Conservation (phyloP, 1,140 invertebrate species). For the Alviniconcha marisindica region DNA sequence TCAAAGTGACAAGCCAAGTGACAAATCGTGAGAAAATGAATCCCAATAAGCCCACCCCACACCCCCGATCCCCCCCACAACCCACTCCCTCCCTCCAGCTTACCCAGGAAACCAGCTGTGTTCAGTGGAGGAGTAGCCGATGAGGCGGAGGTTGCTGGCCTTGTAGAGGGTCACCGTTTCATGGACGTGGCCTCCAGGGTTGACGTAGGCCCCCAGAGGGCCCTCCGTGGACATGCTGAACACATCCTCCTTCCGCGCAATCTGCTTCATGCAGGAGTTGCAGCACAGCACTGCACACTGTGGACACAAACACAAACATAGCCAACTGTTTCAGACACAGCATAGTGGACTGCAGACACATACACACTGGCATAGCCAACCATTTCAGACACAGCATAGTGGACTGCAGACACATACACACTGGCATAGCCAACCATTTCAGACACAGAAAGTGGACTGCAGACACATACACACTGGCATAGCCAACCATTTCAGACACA, state of each 20-base stretch:
- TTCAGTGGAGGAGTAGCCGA: conserved; percentile 81
- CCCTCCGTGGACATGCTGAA: conserved; percentile 90
- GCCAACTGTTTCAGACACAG: neutral
- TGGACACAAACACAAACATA: neutral
- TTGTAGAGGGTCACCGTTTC: conserved; percentile 87
- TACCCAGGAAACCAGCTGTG: conserved; percentile 93
- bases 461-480: no score
- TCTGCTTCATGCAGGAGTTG: conserved; percentile 79
- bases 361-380: no score
- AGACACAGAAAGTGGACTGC: no score
- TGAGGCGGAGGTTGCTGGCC: conserved; percentile 80
- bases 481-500: no score
- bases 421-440: no score
- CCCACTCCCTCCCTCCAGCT: conserved; percentile 43
- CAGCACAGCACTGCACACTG: conserved; percentile 83
- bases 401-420: no score
- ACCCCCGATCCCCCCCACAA: neutral
- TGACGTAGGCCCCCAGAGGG: conserved; percentile 88
- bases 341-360: no score
- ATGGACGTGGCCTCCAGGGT: conserved; percentile 87
- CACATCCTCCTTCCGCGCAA: conserved; percentile 84
- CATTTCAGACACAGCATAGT: no score
- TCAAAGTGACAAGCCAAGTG: no score
- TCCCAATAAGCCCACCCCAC: no score
- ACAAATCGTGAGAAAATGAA: no score